Percentiles rank a stretch among this genome's conserved stretches.
Evolutionary conservation across 1,140 invertebrate genomes (phyloP).

Genomic region (Solenopsis invicta): DNA sequence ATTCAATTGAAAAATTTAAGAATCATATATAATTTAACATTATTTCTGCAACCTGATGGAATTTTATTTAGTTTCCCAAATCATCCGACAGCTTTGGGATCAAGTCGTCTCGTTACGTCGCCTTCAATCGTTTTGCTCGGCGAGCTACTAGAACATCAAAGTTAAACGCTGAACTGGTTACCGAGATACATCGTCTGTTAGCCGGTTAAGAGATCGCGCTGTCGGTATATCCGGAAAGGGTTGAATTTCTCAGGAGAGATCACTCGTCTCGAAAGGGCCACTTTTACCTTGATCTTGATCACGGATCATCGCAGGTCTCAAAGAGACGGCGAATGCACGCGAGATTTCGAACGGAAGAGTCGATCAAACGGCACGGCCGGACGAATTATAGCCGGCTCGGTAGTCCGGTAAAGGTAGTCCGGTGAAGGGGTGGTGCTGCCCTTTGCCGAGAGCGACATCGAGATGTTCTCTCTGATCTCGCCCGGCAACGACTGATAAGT

Average conservation of each 20-base stretch:
- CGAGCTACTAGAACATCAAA: slow-evolving; percentile 28
- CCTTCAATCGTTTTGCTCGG: not conserved
- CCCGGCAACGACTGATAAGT: slow-evolving; percentile 49
- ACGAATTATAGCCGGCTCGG: slow-evolving; percentile 57
- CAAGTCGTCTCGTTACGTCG: slow-evolving; percentile 3
- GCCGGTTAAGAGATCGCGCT: slow-evolving; percentile 37
- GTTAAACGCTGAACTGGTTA: slow-evolving; percentile 35
- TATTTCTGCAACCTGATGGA: not conserved
- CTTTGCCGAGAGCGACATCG: slow-evolving; percentile 57
- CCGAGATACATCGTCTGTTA: slow-evolving; percentile 35
- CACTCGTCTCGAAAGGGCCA: slow-evolving; percentile 29
- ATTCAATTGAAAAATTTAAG: not conserved
- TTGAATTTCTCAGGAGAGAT: slow-evolving; percentile 55
- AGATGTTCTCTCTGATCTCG: slow-evolving; percentile 49
- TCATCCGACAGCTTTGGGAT: not conserved
- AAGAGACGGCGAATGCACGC: slow-evolving; percentile 27
- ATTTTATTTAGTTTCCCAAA: slow-evolving; percentile 21
- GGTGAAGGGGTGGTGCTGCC: slow-evolving; percentile 17
- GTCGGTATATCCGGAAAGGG: slow-evolving; percentile 16
- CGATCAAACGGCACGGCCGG: slow-evolving; percentile 52
- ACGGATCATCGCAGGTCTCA: slow-evolving; percentile 43
- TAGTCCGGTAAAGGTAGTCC: slow-evolving; percentile 27
- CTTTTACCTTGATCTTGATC: slow-evolving; percentile 65
- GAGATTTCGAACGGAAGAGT: slow-evolving; percentile 60
- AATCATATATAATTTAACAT: not conserved